Base-by-base conservation (phyloP, 2,888 invertebrate species). In the Lasioglossum malachurum region DNA sequence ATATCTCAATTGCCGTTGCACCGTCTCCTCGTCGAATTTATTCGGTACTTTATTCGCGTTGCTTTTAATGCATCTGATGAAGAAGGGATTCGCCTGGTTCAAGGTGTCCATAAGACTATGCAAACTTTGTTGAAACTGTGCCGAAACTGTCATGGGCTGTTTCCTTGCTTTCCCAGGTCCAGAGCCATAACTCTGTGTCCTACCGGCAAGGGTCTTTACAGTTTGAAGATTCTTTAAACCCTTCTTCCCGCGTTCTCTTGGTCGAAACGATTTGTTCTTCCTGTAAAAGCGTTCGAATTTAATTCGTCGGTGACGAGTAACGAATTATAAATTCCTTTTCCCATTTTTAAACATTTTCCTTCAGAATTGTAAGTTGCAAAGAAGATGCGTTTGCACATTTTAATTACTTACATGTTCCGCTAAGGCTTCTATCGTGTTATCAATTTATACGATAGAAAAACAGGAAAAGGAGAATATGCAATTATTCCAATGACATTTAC, bases 41-140 rank as follows among this genome's bases (percentile, higher is more conserved):
- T 98, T 98, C 0, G 99, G 97, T 87, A 98, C 97, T 96, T 99
- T 99, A 90, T 98, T 98, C 84, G 98, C 97, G 95, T 99, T 99
- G 79, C 99, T 99, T 96, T 99, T 99, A 95, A 99, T 99, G 95
- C 99, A 99, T 86, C 99, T 96, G 86, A 98, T 97, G 94, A 98
- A 98, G 95, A 97, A 98, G 14, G 98, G 98, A 95, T 98, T 97
- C 3, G 98, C 98, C 94, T 98, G 98, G 95, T 98, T 98, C 75
- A 99, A 96, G 0, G 99, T 99, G 93, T 98, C 98, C 99, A 99
- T 99, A 71, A 99, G 96, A 53, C 98, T 97, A 88, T 98, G 98
- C 79, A 99, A 96, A 75, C 99, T 99, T 95, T 98, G 98, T 95
- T 99, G 98, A 95, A 99, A 99, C 96, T 99, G 99, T 23, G 98